Percentiles rank a stretch among this genome's conserved stretches.
Evolutionary conservation across 2,888 invertebrate species (phyloP).

Genomic region (Campoplex nolae): DNA sequence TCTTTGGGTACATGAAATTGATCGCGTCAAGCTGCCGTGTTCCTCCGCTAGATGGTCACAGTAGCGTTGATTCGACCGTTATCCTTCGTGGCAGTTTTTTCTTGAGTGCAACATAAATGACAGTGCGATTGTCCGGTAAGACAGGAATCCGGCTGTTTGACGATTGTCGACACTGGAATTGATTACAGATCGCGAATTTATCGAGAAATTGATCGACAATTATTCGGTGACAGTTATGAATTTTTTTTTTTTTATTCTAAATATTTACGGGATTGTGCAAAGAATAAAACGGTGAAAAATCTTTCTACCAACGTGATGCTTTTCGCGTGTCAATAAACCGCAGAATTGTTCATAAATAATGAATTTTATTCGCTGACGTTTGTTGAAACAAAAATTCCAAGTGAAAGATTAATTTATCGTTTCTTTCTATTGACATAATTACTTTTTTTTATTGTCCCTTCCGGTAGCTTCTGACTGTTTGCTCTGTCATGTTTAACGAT

Average conservation of each 20-base stretch:
- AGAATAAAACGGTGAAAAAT: background rate
- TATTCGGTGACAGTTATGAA: background rate
- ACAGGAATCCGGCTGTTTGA: background rate
- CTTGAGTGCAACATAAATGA: background rate
- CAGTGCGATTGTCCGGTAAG: background rate
- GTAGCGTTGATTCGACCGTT: background rate
- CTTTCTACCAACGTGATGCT: background rate
- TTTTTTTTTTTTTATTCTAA: too few relatives aligned
- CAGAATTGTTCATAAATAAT: background rate
- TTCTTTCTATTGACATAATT: background rate
- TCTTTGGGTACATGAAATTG: background rate
- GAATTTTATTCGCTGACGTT: background rate
- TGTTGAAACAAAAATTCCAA: background rate
- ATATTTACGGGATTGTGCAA: background rate
- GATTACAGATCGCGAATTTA: background rate
- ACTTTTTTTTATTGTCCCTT: conserved; percentile 18
- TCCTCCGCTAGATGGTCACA: conserved; percentile 21
- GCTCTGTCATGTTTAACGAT: conserved; percentile 16
- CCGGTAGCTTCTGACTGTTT: background rate
- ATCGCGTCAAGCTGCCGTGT: background rate
- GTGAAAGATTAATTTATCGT: background rate
- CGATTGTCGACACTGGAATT: background rate
- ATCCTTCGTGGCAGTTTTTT: background rate
- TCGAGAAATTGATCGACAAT: background rate
- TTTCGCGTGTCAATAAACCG: background rate